Percentiles rank a stretch among this genome's conserved stretches.
phyloP scores from a whole-genome alignment of 2,888 invertebrate species.

The Polylopha cassiicola region DNA sequence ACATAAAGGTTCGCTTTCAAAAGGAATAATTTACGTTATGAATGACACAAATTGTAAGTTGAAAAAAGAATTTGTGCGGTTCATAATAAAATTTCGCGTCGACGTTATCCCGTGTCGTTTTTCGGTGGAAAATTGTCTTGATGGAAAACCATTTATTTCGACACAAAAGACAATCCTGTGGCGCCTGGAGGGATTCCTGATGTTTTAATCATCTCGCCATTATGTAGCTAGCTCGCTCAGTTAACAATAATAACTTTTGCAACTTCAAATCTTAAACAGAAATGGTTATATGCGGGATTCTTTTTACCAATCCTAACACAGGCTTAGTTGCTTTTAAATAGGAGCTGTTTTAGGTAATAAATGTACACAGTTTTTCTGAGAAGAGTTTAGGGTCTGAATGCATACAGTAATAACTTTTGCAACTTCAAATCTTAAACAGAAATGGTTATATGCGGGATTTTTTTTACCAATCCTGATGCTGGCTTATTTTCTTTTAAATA shows the following conservation, averaged over 20 bases:
- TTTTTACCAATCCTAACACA: conserved; percentile 18
- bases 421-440: no score
- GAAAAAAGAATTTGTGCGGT: conserved; percentile 29
- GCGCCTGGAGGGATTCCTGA: conserved; percentile 36
- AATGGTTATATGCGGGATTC: conserved; percentile 20
- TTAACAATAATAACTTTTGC: conserved; percentile 36
- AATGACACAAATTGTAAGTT: conserved; percentile 37
- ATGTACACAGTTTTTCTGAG: no score
- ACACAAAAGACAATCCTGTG: conserved; percentile 36
- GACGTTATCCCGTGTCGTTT: conserved; percentile 36
- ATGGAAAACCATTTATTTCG: conserved; percentile 41
- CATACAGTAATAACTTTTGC: no score
- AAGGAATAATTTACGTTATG: conserved; percentile 38
- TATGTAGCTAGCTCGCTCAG: conserved; percentile 32
- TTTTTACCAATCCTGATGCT: no score
- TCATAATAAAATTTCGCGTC: conserved; percentile 41
- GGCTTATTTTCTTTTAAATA: no score
- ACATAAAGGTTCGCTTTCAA: conserved; percentile 23
- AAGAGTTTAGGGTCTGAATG: no score
- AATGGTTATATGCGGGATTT: no score
- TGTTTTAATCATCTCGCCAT: conserved; percentile 50
- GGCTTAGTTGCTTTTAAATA: conserved; percentile 3
- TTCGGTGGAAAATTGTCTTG: conserved; percentile 42
- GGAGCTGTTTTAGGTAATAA: no score
- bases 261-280: conserved; percentile 29